Evolutionary conservation across 2,797 vertebrate species (phyloP), one percentile per base, ranked within the genome.

Genomic region (Bryconaethiops microstoma): DNA sequence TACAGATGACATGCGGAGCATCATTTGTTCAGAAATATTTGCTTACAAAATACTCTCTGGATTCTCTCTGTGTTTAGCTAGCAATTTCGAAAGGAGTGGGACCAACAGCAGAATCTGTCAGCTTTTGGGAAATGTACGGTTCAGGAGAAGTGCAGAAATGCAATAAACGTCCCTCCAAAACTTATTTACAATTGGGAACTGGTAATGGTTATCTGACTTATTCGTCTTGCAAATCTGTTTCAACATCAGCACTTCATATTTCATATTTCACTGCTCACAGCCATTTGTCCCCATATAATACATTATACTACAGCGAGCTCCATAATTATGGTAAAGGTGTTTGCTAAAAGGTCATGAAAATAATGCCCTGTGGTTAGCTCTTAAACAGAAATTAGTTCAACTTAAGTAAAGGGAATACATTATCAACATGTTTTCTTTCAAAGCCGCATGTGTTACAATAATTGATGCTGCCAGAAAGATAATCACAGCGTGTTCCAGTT

Each of bases 1-100:
- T 94, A 95, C 95, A 93, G 94, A 95, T 96, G 95, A 97, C 96
- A 96, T 87, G 92, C 91, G 90, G 94, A 95, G 95, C 91, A 94
- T 95, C 95, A 95, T 96, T 96, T 95, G 90, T 93, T 91, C 86
- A 90, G 86, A 92, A 90, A 92, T 91, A 92, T 93, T 92, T 92
- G 90, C 92, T 92, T 90, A 93, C 92, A 92, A 93, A 94, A 93
- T 92, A 91, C 85, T 90, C 92, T 86, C 85, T 88, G 79, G 88
- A 83, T 90, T 69, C 85, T 77, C 48, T 74, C 76, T 67, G 74
- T 83, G 86, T 87, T 88, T 83, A 88, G 81, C 85, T 87, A 88
- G 83, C 78, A 82, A 59, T 88, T 84, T 87, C 69, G 35, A 42
- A 83, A 83, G 69, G 72, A 64, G 73, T 74, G 71, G 80, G 77